Evolutionary conservation across 1,140 invertebrate species (phyloP).

Genomic region (Micrasema longulum): DNA sequence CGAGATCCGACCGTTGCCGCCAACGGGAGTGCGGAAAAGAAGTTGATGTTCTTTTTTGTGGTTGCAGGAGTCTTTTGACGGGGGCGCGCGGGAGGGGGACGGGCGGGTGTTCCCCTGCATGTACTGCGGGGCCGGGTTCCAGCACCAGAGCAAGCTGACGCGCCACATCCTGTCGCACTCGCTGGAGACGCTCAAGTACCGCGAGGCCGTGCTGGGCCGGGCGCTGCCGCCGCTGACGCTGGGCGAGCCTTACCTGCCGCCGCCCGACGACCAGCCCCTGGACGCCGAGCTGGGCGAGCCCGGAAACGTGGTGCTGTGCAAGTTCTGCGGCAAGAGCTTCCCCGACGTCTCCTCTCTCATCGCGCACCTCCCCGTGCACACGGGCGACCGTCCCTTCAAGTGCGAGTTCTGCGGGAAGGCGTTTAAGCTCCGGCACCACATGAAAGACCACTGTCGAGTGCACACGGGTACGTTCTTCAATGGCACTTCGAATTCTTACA

Average conservation of each 20-base stretch:
- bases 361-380: constrained; percentile 87
- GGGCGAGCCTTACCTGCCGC: constrained; percentile 55
- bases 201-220: constrained; percentile 73
- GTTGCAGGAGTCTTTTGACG: constrained; percentile 89
- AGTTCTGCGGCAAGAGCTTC: constrained; percentile 91
- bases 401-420: constrained; percentile 92
- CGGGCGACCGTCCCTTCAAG: constrained; percentile 89
- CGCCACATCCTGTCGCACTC: constrained; percentile 88
- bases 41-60: constrained; percentile 94
- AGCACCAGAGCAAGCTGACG: constrained; percentile 89
- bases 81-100: constrained; percentile 65
- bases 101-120: constrained; percentile 80
- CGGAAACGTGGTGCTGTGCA: constrained; percentile 84
- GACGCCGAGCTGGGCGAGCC: constrained; percentile 70
- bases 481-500: not conserved
- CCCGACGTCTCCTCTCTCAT: constrained; percentile 88
- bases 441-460: constrained; percentile 93
- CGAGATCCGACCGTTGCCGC: constrained; percentile 36
- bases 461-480: constrained; percentile 76
- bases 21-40: constrained; percentile 73
- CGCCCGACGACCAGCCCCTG: constrained; percentile 65
- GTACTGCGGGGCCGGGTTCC: constrained; percentile 88
- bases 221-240: constrained; percentile 55
- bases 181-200: constrained; percentile 86
- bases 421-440: constrained; percentile 90